Evolutionary conservation across 1,140 invertebrate genomes (phyloP).

Genomic region (Lordiphosa collinella): DNA sequence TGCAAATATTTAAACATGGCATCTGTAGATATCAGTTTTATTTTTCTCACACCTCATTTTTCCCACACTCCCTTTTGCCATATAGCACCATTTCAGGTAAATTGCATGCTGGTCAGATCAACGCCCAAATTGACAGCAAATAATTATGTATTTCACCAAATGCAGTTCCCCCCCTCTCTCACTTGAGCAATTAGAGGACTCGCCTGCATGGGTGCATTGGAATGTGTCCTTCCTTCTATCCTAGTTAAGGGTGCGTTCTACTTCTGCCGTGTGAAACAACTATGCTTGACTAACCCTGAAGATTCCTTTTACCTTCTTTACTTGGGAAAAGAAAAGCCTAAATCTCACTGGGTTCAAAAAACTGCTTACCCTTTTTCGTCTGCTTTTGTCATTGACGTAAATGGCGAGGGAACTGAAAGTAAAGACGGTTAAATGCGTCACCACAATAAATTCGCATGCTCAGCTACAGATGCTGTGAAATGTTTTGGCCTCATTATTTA

Average conservation of each 20-base stretch:
- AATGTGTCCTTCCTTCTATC: constrained; percentile 22
- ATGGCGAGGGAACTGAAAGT: not conserved
- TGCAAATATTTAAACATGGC: constrained; percentile 19
- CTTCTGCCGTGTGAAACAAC: constrained; percentile 53
- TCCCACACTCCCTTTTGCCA: constrained; percentile 27
- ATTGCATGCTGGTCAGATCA: constrained; percentile 50
- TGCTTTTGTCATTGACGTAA: constrained; percentile 16
- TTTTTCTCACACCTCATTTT: constrained; percentile 46
- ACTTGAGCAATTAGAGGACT: constrained; percentile 23
- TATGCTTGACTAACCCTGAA: constrained; percentile 23
- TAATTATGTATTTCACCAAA: constrained; percentile 53
- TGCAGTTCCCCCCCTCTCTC: constrained; percentile 11
- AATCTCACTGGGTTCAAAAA: constrained; percentile 39
- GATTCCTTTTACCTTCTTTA: constrained; percentile 13
- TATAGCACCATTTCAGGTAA: constrained; percentile 25
- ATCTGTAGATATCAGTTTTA: constrained; percentile 3
- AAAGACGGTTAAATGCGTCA: constrained; percentile 29
- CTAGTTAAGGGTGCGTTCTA: constrained; percentile 45
- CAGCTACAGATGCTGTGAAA: constrained; percentile 31
- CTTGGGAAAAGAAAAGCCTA: not conserved
- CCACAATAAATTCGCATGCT: constrained; percentile 22
- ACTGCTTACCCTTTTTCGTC: constrained; percentile 33
- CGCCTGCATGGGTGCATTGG: constrained; percentile 65
- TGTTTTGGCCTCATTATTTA: constrained; percentile 39
- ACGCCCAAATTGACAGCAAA: constrained; percentile 69